Percentiles rank a stretch among this genome's conserved stretches.
Evolutionary conservation across 1,140 invertebrate species (phyloP).

Genomic region (Trinorchestia longiramus): DNA sequence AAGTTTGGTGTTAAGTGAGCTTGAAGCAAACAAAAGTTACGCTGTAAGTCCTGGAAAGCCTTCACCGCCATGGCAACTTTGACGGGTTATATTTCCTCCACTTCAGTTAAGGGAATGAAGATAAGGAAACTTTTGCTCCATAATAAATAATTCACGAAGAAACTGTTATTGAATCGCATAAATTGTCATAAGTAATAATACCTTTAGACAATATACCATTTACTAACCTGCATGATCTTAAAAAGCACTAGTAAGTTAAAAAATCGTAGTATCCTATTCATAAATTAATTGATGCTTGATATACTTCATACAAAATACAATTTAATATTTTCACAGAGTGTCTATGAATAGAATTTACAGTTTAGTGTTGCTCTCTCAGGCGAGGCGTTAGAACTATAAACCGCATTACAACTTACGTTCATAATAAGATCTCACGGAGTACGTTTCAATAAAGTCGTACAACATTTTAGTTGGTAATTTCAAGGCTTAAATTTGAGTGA

Average conservation of each 20-base stretch:
- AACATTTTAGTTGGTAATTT: background rate
- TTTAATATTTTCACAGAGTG: background rate
- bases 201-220: background rate
- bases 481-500: background rate
- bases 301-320: background rate
- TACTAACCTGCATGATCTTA: background rate
- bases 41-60: background rate
- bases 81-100: background rate
- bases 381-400: too few relatives aligned
- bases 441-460: background rate
- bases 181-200: background rate
- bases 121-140: background rate
- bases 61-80: background rate
- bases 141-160: too few relatives aligned
- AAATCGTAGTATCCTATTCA: background rate
- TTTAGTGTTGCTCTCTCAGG: too few relatives aligned
- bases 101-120: background rate
- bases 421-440: too few relatives aligned
- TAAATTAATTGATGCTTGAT: background rate
- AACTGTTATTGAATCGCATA: too few relatives aligned
- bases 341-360: too few relatives aligned
- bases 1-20: background rate
- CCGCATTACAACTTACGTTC: too few relatives aligned
- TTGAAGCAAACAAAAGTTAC: background rate
- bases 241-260: background rate